Evolutionary conservation across 2,888 invertebrate species (phyloP), one percentile per base, ranked within the genome.

Genomic region (Meteorus colon): DNA sequence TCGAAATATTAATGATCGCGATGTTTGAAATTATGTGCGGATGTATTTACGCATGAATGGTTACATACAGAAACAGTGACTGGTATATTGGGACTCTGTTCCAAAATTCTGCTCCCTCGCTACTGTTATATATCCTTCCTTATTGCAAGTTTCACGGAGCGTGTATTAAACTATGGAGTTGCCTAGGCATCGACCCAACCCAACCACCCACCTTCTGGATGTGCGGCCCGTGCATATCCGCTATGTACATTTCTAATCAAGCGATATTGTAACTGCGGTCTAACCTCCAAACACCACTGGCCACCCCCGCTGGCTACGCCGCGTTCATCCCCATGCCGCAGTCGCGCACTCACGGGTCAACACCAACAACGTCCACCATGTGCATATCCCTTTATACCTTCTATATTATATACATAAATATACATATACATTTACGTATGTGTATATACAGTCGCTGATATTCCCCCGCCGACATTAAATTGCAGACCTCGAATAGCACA

Each of bases 211-310:
- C 77, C 80, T 79, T 87, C 87, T 88, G 87, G 86, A 88, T 88
- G 87, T 87, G 86, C 85, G 85, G 86, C 84, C 84, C 83, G 63
- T 76, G 82, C 85, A 87, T 88, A 88, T 88, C 88, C 87, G 85
- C 88, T 88, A 89, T 89, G 89, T 89, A 89, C 89, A 89, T 89
- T 89, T 89, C 89, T 89, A 89, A 89, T 89, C 89, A 89, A 89
- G 89, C 89, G 89, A 89, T 89, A 89, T 89, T 89, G 89, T 89
- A 89, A 89, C 89, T 89, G 89, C 86, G 89, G 89, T 89, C 89
- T 89, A 89, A 88, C 89, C 88, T 89, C 89, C 89, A 89, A 89
- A 89, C 89, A 89, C 89, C 87, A 85, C 86, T 81, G 84, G 85
- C 83, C 82, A 81, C 82, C 80, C 81, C 82, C 62, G 45, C 48